Evolutionary conservation across 2,888 invertebrate genomes (phyloP), one percentile per base, ranked within the genome.

Genomic region (Macaria liturata): DNA sequence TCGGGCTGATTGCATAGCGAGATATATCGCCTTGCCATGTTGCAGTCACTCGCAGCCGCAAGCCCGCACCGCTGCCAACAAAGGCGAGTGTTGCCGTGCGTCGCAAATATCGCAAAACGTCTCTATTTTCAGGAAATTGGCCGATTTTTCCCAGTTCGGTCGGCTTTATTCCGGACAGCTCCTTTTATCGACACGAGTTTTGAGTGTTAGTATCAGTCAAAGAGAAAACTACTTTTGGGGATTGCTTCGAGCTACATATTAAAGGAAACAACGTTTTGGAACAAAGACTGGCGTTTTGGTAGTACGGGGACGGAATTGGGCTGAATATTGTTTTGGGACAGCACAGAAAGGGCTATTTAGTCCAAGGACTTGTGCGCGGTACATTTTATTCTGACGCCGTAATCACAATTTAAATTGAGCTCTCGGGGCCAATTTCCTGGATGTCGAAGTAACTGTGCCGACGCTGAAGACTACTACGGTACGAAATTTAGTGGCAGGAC

Each of bases 41-140:
- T 60, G 63, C 66, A 68, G 62, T 65, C 57, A 64, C 61, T 64
- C 64, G 61, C 60, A 65, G 64, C 62, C 59, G 63, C 59, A 55
- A 46, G 20, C 46, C 60, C 59, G 65, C 65, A 65, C 57, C 59
- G 64, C 62, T 59, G 61, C 61, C 55, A 62, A 62, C 55, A 58
- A 52, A 49, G 58, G 54, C 7, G 46, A 56, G 52, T 49, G 55
- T 59, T 55, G 55, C 54, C 49, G 34, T 9, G 20, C 9, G 50
- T 9, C 7, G 37, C 39, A 31, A 59, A 59, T 54, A 50, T 32
- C 34, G n/a, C 32, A 37, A 54, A 39, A 52, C 52, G 52, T 46
- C 55, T 46, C 34, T 34, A 51, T 51, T 55, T 42, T 9, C 52
- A 48, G 49, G 48, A 46, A 52, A 55, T 55, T 45, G 44, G 42